phyloP scores from a whole-genome alignment of 35 echinoderm and acorn worm genomes.

The Anneissia japonica region DNA sequence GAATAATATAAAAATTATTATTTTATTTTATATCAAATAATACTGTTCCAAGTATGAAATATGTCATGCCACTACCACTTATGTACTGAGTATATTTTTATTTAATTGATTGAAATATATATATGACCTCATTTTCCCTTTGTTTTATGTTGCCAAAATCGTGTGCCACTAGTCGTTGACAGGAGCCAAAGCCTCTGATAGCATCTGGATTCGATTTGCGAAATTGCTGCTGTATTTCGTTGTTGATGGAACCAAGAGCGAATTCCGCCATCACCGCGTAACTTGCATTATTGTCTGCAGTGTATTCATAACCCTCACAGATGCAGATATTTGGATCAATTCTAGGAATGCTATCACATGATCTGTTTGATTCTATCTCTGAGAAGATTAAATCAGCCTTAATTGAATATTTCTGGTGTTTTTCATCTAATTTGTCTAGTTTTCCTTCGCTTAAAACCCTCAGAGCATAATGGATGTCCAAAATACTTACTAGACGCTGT shows the following conservation, averaged over 20 bases:
- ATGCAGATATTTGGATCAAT: slow-evolving; percentile 78
- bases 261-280: slow-evolving; percentile 54
- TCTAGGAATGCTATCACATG: slow-evolving; percentile 58
- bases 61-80: too few species aligned
- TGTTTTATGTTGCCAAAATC: neutral
- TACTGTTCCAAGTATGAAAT: too few species aligned
- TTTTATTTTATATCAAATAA: neutral
- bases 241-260: slow-evolving; percentile 63
- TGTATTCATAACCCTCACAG: slow-evolving; percentile 37
- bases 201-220: slow-evolving; percentile 9
- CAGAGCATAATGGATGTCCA: slow-evolving; percentile 70
- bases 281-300: slow-evolving; percentile 39
- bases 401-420: slow-evolving; percentile 27
- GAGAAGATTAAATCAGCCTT: slow-evolving; percentile 43
- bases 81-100: too few species aligned
- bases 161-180: slow-evolving; percentile 36
- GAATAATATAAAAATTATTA: neutral
- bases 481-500: slow-evolving; percentile 52
- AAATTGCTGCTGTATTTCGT: slow-evolving; percentile 59
- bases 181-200: slow-evolving; percentile 39
- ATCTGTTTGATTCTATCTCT: slow-evolving; percentile 27
- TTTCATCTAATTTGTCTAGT: neutral
- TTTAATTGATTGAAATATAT: too few species aligned
- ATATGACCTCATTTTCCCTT: neutral
- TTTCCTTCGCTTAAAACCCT: slow-evolving; percentile 21